Percentiles rank a stretch among this genome's conserved stretches.
These are phyloP conservation scores for Meandrusa payeni DNA, from an alignment of 2,888 invertebrate genomes.

Conservation along the genomic window DNA sequence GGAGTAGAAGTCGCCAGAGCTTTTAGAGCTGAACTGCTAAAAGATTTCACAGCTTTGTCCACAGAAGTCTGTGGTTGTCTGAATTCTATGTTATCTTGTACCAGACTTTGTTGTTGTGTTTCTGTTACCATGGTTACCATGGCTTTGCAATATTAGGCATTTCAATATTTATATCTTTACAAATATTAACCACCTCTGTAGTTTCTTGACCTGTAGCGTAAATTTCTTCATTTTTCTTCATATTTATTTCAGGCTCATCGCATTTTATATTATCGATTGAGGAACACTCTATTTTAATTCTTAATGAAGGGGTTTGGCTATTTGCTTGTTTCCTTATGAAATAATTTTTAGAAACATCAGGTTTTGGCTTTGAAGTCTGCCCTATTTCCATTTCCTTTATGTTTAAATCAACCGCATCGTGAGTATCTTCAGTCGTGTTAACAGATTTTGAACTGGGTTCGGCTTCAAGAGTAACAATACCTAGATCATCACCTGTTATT, in stretches of 20 bases:
- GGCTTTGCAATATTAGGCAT: constrained; percentile 44
- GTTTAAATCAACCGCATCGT: constrained; percentile 51
- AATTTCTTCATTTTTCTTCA: constrained; percentile 13
- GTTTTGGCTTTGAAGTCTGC: constrained; percentile 12
- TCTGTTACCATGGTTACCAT: constrained; percentile 57
- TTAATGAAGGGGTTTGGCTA: not conserved
- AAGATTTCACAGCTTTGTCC: constrained; percentile 4
- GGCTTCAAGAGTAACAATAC: constrained; percentile 36
- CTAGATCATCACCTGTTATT: constrained; percentile 68
- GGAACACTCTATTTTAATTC: not conserved
- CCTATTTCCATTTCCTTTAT: constrained; percentile 28
- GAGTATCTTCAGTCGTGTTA: constrained; percentile 56
- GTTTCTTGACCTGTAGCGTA: constrained; percentile 3
- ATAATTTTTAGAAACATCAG: constrained; percentile 25
- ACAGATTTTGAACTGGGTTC: constrained; percentile 36
- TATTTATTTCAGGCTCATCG: constrained; percentile 16
- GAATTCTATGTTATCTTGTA: constrained; percentile 20
- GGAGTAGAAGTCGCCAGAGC: constrained; percentile 68
- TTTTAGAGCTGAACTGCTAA: constrained; percentile 28
- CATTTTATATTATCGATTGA: not conserved
- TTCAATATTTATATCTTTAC: constrained; percentile 26
- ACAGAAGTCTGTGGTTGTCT: not conserved
- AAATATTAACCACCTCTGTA: constrained; percentile 4
- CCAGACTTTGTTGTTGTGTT: constrained; percentile 37
- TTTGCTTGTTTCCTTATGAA: constrained; percentile 7